These are phyloP conservation scores for Ophiothrix spiculata DNA, from an alignment of 35 echinoderm and acorn worm species.

Conservation along the genomic window DNA sequence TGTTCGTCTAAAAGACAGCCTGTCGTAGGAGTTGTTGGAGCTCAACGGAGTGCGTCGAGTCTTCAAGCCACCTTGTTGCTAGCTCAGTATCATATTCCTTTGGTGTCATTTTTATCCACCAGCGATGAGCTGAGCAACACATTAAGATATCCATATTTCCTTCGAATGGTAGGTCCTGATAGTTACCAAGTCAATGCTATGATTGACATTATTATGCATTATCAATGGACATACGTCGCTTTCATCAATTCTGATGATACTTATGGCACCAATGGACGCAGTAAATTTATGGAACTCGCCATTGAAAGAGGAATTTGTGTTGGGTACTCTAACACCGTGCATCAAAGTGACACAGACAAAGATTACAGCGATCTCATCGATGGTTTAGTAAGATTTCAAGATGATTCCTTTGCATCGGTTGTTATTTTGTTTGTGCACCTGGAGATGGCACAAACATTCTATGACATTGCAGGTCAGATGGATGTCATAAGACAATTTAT, in stretches of 20 bases:
- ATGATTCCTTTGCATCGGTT: constrained; percentile 35
- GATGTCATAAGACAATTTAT: constrained; percentile 48
- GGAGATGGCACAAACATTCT: constrained; percentile 55
- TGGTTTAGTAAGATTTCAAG: constrained; percentile 37
- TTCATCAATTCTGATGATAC: constrained; percentile 91
- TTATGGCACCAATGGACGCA: constrained; percentile 71
- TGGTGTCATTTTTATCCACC: constrained; percentile 86
- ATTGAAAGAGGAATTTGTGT: constrained; percentile 49
- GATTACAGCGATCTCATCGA: constrained; percentile 24
- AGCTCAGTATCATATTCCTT: constrained; percentile 79
- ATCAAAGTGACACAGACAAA: background rate
- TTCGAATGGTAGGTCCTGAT: constrained; percentile 76
- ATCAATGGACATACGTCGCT: constrained; percentile 77
- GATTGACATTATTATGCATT: constrained; percentile 62
- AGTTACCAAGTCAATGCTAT: constrained; percentile 80
- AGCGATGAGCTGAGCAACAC: constrained; percentile 89
- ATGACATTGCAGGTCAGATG: constrained; percentile 3
- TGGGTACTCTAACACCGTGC: constrained; percentile 39
- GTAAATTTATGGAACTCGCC: constrained; percentile 47
- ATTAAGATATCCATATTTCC: constrained; percentile 77
- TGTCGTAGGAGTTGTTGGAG: constrained; percentile 78
- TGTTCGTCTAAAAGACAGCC: background rate
- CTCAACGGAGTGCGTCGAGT: constrained; percentile 76
- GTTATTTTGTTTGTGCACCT: constrained; percentile 80
- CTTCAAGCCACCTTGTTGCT: constrained; percentile 84